Evolutionary conservation across 2,888 invertebrate species (phyloP), one percentile per base, ranked within the genome.

Genomic region (Limnephilus auricula): DNA sequence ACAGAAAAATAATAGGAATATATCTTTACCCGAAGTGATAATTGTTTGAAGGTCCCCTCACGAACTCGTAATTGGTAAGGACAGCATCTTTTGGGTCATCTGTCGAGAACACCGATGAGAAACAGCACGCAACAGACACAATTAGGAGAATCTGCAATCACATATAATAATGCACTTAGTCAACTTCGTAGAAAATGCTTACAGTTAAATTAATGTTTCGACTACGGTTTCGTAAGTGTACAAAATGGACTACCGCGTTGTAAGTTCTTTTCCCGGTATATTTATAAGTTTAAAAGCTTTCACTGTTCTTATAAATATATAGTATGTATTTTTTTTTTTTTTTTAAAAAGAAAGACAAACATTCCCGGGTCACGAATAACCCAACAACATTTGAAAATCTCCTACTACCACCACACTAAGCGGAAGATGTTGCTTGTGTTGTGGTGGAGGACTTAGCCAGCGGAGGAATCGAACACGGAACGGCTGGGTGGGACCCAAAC

Each of bases 11-110:
- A 9, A 9, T 65, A 83, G 40, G 9, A 79, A 40, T 85, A 83
- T 15, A 85, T n/a, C 13, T 34, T 79, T 90, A 93, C 93, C 91
- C 88, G 65, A 92, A 93, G 31, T 89, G 90, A 85, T 93, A 93
- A 79, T 91, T 90, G 84, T 93, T 92, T 40, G 84, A 79, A 13
- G 84, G 65, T 40, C 93, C 93, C 84, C 92, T 65, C 5, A 37
- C 82, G 32, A 89, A 93, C 79, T 93, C 93, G 80, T 92, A 93
- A 87, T 92, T 92, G 18, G 90, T 91, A 15, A 93, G 78, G 3
- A 92, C 82, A 15, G 92, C 93, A 91, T 93, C 89, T 79, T 93
- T 92, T 2, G 85, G 32, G 25, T 89, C 82, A 30, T 89, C 89
- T 5, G 40, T 13, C 37, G 80, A 37, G n/a, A 65, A 25, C n/a